phyloP scores from a whole-genome alignment of 2,888 invertebrate genomes.

The Euspilapteryx auroguttella region DNA sequence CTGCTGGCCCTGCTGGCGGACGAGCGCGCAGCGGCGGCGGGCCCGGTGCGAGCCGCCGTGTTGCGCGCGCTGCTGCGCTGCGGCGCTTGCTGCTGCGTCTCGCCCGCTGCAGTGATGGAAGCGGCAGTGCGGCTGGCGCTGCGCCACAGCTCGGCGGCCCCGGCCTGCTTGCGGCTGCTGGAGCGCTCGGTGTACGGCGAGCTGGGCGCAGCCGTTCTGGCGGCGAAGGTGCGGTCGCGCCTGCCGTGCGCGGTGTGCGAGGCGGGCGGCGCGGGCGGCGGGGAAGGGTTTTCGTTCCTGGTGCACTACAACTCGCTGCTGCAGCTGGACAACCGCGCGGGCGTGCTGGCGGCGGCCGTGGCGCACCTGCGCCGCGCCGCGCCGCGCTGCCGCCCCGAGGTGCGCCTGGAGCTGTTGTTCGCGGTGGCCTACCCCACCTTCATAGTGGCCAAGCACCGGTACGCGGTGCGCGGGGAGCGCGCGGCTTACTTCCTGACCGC shows the following conservation, averaged over 20 bases:
- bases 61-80: slow-evolving; percentile 56
- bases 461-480: slow-evolving; percentile 42
- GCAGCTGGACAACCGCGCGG: slow-evolving; percentile 50
- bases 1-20: slow-evolving; percentile 48
- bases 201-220: slow-evolving; percentile 47
- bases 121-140: slow-evolving; percentile 49
- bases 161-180: slow-evolving; percentile 48
- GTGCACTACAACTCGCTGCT: slow-evolving; percentile 61
- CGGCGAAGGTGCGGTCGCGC: slow-evolving; percentile 30
- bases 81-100: slow-evolving; percentile 67
- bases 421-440: slow-evolving; percentile 65
- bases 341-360: slow-evolving; percentile 57
- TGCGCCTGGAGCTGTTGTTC: slow-evolving; percentile 61
- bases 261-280: slow-evolving; percentile 22
- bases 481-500: slow-evolving; percentile 59
- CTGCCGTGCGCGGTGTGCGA: slow-evolving; percentile 46
- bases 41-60: slow-evolving; percentile 39
- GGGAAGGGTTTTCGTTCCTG: slow-evolving; percentile 57
- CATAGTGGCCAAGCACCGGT: slow-evolving; percentile 52
- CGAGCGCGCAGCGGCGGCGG: slow-evolving; percentile 29
- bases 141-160: slow-evolving; percentile 30
- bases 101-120: slow-evolving; percentile 50
- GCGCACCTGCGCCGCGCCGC: slow-evolving; percentile 62
- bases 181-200: slow-evolving; percentile 64
- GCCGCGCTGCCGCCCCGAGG: slow-evolving; percentile 50